phyloP scores from a whole-genome alignment of 2,113 vertebrate genomes.

The Xiphorhynchus elegans region DNA sequence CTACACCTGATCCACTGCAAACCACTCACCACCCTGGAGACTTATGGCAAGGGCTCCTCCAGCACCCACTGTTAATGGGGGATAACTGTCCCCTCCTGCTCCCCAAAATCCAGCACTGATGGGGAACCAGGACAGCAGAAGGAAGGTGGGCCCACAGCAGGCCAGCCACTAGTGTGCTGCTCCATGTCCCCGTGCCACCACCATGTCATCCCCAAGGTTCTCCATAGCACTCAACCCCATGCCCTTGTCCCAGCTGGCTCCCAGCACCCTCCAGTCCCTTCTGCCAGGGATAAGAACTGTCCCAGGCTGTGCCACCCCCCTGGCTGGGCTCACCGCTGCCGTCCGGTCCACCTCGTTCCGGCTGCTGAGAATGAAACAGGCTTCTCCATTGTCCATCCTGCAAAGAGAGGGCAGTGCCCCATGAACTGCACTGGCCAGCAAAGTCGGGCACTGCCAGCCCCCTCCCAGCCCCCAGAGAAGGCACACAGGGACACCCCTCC shows the following conservation, averaged over 20 bases:
- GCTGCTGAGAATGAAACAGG: slow-evolving; percentile 87
- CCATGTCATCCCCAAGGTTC: rapidly evolving
- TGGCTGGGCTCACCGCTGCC: slow-evolving; percentile 73
- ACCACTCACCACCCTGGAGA: rapidly evolving
- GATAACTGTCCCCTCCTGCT: neutral
- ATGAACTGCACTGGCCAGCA: rapidly evolving
- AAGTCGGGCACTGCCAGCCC: neutral
- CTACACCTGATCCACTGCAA: neutral
- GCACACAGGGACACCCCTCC: rapidly evolving
- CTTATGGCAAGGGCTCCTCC: rapidly evolving
- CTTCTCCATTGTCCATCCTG: slow-evolving; percentile 88
- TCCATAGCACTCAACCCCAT: rapidly evolving
- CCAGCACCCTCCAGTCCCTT: rapidly evolving
- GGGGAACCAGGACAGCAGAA: neutral
- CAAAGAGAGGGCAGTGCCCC: neutral
- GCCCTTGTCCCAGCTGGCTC: neutral
- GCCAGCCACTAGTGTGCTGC: neutral
- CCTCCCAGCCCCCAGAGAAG: neutral
- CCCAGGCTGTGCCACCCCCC: rapidly evolving
- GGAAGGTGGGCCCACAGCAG: neutral
- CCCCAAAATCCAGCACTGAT: neutral
- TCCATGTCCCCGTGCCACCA: rapidly evolving
- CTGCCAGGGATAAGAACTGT: rapidly evolving
- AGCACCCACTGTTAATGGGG: rapidly evolving
- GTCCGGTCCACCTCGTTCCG: slow-evolving; percentile 85